phyloP scores from a whole-genome alignment of 2,113 vertebrate genomes.

The Beaufortia kweichowensis region DNA sequence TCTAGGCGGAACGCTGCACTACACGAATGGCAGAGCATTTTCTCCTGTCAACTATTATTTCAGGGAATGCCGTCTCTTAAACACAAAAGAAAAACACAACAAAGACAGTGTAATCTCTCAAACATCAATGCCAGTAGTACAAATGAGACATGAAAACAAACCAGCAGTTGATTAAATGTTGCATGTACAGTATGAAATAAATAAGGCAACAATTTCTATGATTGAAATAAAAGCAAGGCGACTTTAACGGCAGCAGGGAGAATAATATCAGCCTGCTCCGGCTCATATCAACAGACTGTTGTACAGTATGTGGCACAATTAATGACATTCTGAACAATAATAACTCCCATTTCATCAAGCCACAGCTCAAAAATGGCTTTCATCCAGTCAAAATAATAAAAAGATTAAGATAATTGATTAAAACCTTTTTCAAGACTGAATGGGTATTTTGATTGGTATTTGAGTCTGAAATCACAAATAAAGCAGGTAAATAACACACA shows the following conservation, averaged over 20 bases:
- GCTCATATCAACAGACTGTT: neutral
- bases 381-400: conserved; percentile 12
- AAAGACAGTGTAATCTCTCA: conserved; percentile 39
- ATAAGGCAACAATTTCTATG: conserved; percentile 49
- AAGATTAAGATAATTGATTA: conserved; percentile 2
- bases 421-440: neutral
- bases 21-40: conserved; percentile 34
- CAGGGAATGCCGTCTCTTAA: conserved; percentile 34
- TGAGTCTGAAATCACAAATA: neutral
- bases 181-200: conserved; percentile 45
- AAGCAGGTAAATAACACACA: conserved; percentile 22
- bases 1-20: conserved; percentile 56
- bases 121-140: conserved; percentile 30
- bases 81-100: conserved; percentile 36
- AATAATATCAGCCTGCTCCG: neutral
- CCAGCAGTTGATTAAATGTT: conserved; percentile 20
- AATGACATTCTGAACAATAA: neutral
- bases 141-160: conserved; percentile 34
- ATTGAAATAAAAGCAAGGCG: neutral
- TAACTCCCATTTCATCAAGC: neutral
- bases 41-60: conserved; percentile 25
- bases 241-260: neutral
- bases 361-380: neutral
- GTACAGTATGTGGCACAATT: conserved; percentile 16
- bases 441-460: neutral